These are phyloP conservation scores for Criorhina ranunculi DNA, from an alignment of 2,888 invertebrate species.

Conservation along the genomic window DNA sequence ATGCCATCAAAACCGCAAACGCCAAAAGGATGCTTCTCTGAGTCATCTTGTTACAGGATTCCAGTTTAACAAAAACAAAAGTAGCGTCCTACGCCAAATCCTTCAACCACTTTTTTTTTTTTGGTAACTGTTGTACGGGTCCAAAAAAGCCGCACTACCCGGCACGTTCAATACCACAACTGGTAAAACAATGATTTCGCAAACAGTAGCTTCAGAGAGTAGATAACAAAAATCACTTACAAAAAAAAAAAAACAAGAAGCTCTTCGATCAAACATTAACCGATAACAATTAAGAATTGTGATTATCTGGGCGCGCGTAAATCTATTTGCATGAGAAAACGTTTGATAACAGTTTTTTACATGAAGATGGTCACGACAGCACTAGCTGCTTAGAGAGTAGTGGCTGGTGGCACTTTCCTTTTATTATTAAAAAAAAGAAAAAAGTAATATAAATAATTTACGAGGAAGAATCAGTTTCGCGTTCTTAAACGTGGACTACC, in stretches of 20 bases:
- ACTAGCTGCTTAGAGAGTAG: slow-evolving; percentile 17
- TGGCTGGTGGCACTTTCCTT: slow-evolving; percentile 43
- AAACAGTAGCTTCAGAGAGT: background rate
- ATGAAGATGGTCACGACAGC: slow-evolving; percentile 55
- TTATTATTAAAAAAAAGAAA: slow-evolving; percentile 17
- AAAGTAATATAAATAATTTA: slow-evolving; percentile 19
- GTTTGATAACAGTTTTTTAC: slow-evolving; percentile 72
- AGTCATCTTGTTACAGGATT: slow-evolving; percentile 48
- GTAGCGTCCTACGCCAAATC: slow-evolving; percentile 27
- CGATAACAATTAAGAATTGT: slow-evolving; percentile 45
- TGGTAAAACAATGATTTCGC: slow-evolving; percentile 3
- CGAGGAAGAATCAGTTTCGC: background rate
- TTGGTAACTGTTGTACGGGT: slow-evolving; percentile 12
- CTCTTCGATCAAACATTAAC: slow-evolving; percentile 43
- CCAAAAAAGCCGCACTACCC: slow-evolving; percentile 1
- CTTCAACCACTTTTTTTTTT: slow-evolving; percentile 25
- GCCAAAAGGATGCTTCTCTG: slow-evolving; percentile 46
- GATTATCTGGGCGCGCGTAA: slow-evolving; percentile 52
- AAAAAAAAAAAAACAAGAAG: slow-evolving; percentile 18
- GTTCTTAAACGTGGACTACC: slow-evolving; percentile 35
- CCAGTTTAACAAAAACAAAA: slow-evolving; percentile 20
- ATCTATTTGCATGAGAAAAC: slow-evolving; percentile 43
- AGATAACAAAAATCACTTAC: slow-evolving; percentile 41
- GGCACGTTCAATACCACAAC: slow-evolving; percentile 14
- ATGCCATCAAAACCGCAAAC: slow-evolving; percentile 32